Evolutionary conservation across 35 echinoderm and acorn worm species (phyloP), one percentile per base, ranked within the genome.

Genomic region (Heliocidaris tuberculata): DNA sequence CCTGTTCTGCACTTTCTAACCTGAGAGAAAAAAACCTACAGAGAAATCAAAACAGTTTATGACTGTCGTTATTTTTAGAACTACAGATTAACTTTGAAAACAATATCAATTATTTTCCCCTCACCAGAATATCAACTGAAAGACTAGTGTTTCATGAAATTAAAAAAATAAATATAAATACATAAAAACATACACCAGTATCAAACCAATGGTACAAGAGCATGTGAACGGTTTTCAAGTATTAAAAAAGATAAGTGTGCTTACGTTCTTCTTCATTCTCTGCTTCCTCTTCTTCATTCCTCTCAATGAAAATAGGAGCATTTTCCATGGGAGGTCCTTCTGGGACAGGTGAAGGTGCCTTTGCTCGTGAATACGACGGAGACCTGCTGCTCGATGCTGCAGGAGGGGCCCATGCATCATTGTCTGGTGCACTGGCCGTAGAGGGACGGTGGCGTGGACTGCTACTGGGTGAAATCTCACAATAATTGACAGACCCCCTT

Each of bases 251-350:
- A 13, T 56, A 15, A 56, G 15, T 56, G 52, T 56, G 7, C 65
- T 78, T 78, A 78, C 65, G 19, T 19, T 78, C 65, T 78, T 78
- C 65, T 78, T 78, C 27, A 8, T n/a, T 56, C 52, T 56, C 52
- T 56, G 52, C 93, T 30, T 94, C 93, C 32, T 97, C 96, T 30
- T 7, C 50, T 1, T 96, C 94, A 17, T 95, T 95, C 85, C 93
- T 95, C 32, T 95, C 91, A 86, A 96, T 95, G 85, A 98, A 96
- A 31, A 98, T 94, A 2, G 92, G 92, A 31, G 97, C 92, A 54
- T 13, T 48, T 93, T 90, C 95, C 24, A 0, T 13, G 4, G 95
- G 93, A 27, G 96, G 94, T 54, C 56, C 88, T 60, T 89, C 49
- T 48, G 93, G 85, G 31, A 65, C 59, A 9, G 92, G 95, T 5